Conservation (phyloP, 2,888 invertebrate species). For the Zootermopsis nevadensis region DNA sequence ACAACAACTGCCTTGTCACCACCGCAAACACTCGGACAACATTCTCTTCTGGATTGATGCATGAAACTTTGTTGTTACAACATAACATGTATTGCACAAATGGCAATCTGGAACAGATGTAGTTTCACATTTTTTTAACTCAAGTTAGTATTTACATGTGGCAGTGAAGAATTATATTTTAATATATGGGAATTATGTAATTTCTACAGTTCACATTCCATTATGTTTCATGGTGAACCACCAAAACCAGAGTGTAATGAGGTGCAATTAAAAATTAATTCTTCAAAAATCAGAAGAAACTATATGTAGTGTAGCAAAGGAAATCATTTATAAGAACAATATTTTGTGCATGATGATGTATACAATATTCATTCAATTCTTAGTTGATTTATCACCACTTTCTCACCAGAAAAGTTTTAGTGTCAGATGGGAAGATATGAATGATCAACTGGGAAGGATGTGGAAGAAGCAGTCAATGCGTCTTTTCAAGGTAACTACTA, state of each 20-base stretch:
- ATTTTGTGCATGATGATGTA: background rate
- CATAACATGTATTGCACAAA: constrained; percentile 52
- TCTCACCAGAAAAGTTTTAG: no score
- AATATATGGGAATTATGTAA: background rate
- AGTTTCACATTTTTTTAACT: background rate
- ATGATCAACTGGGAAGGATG: no score
- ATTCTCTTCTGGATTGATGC: constrained; percentile 51
- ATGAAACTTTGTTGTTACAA: constrained; percentile 34
- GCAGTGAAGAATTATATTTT: constrained; percentile 28
- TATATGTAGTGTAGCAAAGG: background rate
- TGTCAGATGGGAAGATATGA: no score
- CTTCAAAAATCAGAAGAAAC: background rate
- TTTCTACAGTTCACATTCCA: background rate
- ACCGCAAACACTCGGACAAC: constrained; percentile 39
- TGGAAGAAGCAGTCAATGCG: no score
- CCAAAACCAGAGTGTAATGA: background rate
- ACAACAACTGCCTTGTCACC: constrained; percentile 33
- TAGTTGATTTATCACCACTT: no score
- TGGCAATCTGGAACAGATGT: constrained; percentile 35
- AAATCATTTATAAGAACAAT: background rate
- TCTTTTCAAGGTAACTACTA: no score
- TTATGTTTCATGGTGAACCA: background rate
- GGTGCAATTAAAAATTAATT: background rate
- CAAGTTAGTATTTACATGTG: background rate
- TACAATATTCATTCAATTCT: no score